Evolutionary conservation across 2,797 vertebrate genomes (phyloP).

Genomic region (Hypotaenidia philippensis): DNA sequence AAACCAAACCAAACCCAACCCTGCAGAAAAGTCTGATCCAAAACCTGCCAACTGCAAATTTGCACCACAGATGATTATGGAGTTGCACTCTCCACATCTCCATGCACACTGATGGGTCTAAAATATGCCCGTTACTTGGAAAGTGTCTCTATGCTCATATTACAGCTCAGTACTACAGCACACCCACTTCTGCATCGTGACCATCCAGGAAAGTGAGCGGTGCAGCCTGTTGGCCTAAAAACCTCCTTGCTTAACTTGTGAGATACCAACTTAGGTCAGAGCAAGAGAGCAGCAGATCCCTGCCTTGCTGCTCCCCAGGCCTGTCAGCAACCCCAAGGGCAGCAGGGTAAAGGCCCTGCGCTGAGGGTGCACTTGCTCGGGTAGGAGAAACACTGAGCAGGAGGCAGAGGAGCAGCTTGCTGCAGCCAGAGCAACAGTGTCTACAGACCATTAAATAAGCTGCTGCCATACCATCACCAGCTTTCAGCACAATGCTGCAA

Average conservation of each 20-base stretch:
- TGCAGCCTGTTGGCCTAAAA: neutral
- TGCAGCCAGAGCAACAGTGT: neutral
- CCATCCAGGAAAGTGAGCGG: neutral
- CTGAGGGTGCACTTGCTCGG: fast-evolving
- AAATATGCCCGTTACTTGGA: neutral
- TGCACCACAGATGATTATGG: neutral
- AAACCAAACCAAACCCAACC: too few relatives aligned
- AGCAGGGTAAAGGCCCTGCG: neutral
- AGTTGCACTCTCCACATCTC: neutral
- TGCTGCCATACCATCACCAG: neutral
- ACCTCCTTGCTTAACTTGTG: neutral
- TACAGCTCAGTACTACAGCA: neutral
- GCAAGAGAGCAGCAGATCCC: neutral
- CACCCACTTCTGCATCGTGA: neutral
- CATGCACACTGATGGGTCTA: neutral
- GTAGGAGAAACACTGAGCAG: neutral
- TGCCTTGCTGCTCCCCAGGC: neutral
- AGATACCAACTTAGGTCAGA: neutral
- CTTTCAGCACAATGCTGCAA: neutral
- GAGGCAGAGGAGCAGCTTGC: neutral
- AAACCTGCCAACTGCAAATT: neutral
- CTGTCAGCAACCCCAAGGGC: neutral
- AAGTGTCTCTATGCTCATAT: neutral
- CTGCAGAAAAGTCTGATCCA: neutral
- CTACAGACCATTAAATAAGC: neutral